Percentiles rank a stretch among this genome's conserved stretches.
phyloP scores from a whole-genome alignment of 2,113 vertebrate genomes.

The Bos indicus region DNA sequence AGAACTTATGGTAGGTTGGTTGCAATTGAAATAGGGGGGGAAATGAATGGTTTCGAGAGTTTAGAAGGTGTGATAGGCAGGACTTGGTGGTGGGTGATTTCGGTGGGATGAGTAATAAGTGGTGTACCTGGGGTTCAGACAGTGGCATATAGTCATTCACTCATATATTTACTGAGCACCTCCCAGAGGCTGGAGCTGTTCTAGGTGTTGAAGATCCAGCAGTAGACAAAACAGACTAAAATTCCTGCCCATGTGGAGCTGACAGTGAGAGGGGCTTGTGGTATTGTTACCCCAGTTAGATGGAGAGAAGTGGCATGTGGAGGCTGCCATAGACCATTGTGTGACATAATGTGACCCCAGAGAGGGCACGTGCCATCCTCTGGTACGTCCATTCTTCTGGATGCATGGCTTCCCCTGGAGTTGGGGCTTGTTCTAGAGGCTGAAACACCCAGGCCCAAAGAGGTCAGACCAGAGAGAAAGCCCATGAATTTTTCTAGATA shows the following conservation, averaged over 20 bases:
- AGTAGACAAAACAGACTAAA: not conserved
- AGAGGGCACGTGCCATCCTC: not conserved
- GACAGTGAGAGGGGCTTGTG: not conserved
- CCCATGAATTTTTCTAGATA: not conserved
- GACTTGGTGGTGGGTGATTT: not conserved
- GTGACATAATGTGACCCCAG: not conserved
- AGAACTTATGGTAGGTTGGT: not conserved
- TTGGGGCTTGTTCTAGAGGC: not conserved
- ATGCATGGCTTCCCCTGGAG: not conserved
- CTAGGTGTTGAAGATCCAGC: not conserved
- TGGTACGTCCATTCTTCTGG: not conserved
- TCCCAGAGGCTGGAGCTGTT: not conserved
- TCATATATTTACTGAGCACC: not conserved
- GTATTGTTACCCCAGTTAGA: not conserved
- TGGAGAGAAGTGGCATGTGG: not conserved
- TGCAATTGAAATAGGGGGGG: not conserved
- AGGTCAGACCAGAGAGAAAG: not conserved
- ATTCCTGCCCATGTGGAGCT: not conserved
- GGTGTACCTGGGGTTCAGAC: not conserved
- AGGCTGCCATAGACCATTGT: not conserved
- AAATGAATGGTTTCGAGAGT: not conserved
- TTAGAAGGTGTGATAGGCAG: not conserved
- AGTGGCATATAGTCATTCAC: not conserved
- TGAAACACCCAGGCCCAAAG: not conserved
- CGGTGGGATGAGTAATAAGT: not conserved